Conservation (phyloP, 2,888 invertebrate genomes). For the Synanthedon myopaeformis region DNA sequence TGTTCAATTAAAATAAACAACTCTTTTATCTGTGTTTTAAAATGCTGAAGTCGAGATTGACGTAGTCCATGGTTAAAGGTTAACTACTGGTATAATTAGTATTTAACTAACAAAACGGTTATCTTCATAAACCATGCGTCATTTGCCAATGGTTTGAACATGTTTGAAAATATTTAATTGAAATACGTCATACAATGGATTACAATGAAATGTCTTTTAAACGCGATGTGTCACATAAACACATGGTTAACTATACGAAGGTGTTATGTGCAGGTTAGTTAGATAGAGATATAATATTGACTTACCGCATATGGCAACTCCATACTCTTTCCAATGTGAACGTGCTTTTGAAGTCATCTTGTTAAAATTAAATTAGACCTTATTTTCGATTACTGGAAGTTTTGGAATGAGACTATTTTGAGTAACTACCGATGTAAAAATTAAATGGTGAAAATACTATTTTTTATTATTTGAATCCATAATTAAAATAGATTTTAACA, state of each 20-base stretch:
- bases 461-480: slow-evolving; percentile 51
- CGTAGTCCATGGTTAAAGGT: too few relatives aligned
- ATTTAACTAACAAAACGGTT: too few relatives aligned
- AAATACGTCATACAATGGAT: too few relatives aligned
- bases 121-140: too few relatives aligned
- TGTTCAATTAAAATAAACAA: too few relatives aligned
- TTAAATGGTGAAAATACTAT: slow-evolving; percentile 32
- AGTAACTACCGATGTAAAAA: slow-evolving; percentile 56
- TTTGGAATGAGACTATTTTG: slow-evolving; percentile 70
- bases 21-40: too few relatives aligned
- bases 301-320: slow-evolving; percentile 68
- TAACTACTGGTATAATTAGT: too few relatives aligned
- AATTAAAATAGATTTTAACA: slow-evolving; percentile 56
- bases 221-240: background rate
- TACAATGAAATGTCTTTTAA: background rate
- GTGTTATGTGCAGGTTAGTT: too few relatives aligned
- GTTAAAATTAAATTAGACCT: slow-evolving; percentile 33
- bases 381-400: slow-evolving; percentile 41
- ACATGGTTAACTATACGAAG: slow-evolving; percentile 5
- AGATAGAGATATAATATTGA: slow-evolving; percentile 11
- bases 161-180: too few relatives aligned
- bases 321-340: slow-evolving; percentile 71
- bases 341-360: slow-evolving; percentile 66
- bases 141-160: too few relatives aligned
- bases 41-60: too few relatives aligned